phyloP scores from a whole-genome alignment of 2,888 invertebrate species.

The Cordilura impudica region DNA sequence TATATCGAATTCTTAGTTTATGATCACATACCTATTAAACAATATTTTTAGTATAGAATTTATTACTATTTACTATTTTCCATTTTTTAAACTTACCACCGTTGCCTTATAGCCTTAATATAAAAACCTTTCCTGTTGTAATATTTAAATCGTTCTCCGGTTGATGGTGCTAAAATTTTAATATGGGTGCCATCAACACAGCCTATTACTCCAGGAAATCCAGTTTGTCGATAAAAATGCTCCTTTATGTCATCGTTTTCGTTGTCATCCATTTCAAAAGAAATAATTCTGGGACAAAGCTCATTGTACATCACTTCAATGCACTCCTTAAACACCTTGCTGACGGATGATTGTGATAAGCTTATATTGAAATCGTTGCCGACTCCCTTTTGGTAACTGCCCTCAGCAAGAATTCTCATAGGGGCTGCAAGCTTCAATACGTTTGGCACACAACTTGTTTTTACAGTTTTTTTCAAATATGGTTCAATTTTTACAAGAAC shows the following conservation, averaged over 20 bases:
- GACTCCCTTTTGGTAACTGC: too few species aligned
- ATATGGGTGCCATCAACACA: slow-evolving; percentile 3
- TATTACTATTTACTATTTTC: too few species aligned
- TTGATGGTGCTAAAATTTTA: slow-evolving; percentile 3
- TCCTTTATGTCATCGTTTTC: neutral
- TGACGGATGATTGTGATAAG: too few species aligned
- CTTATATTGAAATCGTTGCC: too few species aligned
- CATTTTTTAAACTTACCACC: too few species aligned
- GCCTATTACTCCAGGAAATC: neutral
- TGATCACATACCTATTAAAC: neutral
- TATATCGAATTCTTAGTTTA: neutral
- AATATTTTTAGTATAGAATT: neutral
- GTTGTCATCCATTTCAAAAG: neutral
- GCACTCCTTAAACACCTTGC: slow-evolving; percentile 12
- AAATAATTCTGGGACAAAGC: slow-evolving; percentile 15
- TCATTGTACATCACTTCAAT: neutral
- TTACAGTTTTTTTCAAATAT: neutral
- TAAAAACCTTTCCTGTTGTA: slow-evolving; percentile 12
- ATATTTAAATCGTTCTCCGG: neutral
- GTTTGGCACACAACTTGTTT: slow-evolving; percentile 1
- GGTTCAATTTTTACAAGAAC: neutral
- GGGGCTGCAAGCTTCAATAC: slow-evolving; percentile 3
- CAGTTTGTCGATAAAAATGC: neutral
- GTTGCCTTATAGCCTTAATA: neutral
- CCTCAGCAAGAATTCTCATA: too few species aligned